phyloP scores from a whole-genome alignment of 2,888 invertebrate species.

The Zootermopsis nevadensis region DNA sequence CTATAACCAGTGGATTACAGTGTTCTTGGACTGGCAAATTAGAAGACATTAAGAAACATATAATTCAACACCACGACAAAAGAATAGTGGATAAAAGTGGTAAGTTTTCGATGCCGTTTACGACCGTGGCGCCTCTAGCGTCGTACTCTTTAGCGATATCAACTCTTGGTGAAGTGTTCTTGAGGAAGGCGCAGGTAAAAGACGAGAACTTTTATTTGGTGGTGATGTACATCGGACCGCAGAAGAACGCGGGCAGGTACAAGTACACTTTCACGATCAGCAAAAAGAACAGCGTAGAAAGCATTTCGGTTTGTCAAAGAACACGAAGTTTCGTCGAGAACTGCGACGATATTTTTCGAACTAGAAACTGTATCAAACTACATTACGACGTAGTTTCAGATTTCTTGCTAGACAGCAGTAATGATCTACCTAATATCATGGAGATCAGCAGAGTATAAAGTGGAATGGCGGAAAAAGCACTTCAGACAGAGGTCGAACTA shows the following conservation, averaged over 20 bases:
- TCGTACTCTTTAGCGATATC: background rate
- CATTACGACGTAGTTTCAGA: slow-evolving; percentile 12
- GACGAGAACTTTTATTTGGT: slow-evolving; percentile 2
- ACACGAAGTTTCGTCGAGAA: slow-evolving; percentile 6
- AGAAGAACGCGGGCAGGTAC: background rate
- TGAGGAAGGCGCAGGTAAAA: background rate
- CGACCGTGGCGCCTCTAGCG: background rate
- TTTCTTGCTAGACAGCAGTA: slow-evolving; percentile 7
- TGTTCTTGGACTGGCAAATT: background rate
- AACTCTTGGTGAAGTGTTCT: slow-evolving; percentile 21
- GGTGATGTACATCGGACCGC: background rate
- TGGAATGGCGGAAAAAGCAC: too few relatives aligned
- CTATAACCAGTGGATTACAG: background rate
- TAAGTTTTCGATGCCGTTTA: slow-evolving; percentile 7
- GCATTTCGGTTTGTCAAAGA: slow-evolving; percentile 18
- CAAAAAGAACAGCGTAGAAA: slow-evolving; percentile 16
- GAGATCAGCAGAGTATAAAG: background rate
- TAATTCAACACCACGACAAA: background rate
- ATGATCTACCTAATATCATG: background rate
- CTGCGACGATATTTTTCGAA: slow-evolving; percentile 18
- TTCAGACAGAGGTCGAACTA: too few relatives aligned
- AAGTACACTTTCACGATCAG: slow-evolving; percentile 1
- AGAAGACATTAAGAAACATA: background rate
- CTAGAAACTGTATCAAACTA: slow-evolving; percentile 10
- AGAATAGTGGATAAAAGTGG: background rate